Evolutionary conservation across 1,140 invertebrate species (phyloP).

Genomic region (Philaenus spumarius): DNA sequence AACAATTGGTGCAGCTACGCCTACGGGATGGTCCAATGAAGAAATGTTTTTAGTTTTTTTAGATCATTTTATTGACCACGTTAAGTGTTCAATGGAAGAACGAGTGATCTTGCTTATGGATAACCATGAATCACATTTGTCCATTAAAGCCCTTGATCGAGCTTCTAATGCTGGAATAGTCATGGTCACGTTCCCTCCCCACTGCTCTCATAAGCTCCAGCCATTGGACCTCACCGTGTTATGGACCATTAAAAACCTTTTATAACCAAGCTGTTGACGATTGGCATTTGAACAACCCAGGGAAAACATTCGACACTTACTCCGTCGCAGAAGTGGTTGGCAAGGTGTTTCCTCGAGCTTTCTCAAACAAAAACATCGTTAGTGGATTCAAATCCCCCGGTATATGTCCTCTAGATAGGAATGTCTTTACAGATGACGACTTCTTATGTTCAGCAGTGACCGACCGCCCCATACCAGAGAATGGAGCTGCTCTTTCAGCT

Average conservation of each 20-base stretch:
- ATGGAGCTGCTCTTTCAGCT: too few species aligned
- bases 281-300: slow-evolving; percentile 19
- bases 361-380: background rate
- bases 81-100: background rate
- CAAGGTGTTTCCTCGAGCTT: background rate
- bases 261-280: slow-evolving; percentile 10
- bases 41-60: slow-evolving; percentile 22
- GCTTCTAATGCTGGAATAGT: background rate
- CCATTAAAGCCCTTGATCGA: background rate
- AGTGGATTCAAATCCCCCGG: background rate
- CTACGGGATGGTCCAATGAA: slow-evolving; percentile 38
- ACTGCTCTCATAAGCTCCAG: background rate
- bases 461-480: slow-evolving; percentile 7
- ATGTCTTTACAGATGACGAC: background rate
- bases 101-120: background rate
- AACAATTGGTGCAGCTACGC: slow-evolving; percentile 32
- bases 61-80: slow-evolving; percentile 7
- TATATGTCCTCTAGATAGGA: background rate
- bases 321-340: background rate
- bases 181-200: background rate
- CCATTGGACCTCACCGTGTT: slow-evolving; percentile 31
- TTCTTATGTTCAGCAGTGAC: background rate
- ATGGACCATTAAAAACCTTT: slow-evolving; percentile 23
- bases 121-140: background rate
- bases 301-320: slow-evolving; percentile 3